Evolutionary conservation across 1,140 invertebrate genomes (phyloP), one percentile per base, ranked within the genome.

Genomic region (Megalopta genalis): DNA sequence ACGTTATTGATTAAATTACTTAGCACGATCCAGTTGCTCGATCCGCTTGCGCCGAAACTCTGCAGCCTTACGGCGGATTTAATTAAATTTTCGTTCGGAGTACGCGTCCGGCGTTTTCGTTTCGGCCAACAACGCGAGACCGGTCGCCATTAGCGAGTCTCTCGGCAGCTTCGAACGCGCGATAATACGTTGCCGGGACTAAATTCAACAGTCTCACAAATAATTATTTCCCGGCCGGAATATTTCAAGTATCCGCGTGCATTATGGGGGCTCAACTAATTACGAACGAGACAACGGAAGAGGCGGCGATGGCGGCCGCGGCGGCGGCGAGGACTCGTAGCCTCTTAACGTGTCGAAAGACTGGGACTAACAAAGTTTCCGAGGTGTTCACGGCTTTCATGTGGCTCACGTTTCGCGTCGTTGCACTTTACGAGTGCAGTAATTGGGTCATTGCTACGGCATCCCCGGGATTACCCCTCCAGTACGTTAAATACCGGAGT

Each of bases 361-460:
- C 77, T 67, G 42, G 49, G 72, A 72, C 67, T 65, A 64, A 84
- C 83, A 81, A 85, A 85, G 77, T 85, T 85, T 81, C 73, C 64
- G 52, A 4, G 62, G 52, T 84, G 70, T 54, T 73, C 68, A 21
- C 72, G 68, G 82, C 83, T 85, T 85, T 85, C 82, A 81, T 77
- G 82, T 85, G 83, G 83, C 83, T 85, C 83, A 81, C 82, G 78
- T 85, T 46, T 67, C 74, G 54, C 42, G 32, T 72, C 54, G 83
- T 85, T 85, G 83, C 82, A 72, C 83, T 77, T 85, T 85, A 85
- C 82, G 77, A 85, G 82, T 80, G 54, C 77, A 39, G 76, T 85
- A 85, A 85, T 85, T 85, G 68, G 83, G 83, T 84, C 82, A 84
- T 84, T 54, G 77, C 66, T 68, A 68, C 72, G 62, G 71, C 57